Percentiles rank a stretch among this genome's conserved stretches.
These are phyloP conservation scores for Monodelphis domestica DNA, from an alignment of 2,797 vertebrate species.

Conservation along the genomic window DNA sequence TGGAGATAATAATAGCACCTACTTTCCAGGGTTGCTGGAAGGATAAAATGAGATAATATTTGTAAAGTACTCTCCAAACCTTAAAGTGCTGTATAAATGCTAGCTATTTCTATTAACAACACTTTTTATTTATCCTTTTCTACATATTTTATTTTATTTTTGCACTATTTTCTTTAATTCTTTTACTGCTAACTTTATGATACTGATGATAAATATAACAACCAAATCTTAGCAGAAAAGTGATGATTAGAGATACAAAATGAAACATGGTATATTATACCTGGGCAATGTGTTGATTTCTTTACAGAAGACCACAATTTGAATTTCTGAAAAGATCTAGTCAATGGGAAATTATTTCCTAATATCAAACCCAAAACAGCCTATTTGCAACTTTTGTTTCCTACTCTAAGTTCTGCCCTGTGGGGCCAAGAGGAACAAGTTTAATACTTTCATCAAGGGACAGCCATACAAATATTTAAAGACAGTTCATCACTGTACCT, in stretches of 20 bases:
- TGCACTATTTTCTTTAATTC: not conserved
- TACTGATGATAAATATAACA: not conserved
- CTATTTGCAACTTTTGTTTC: not conserved
- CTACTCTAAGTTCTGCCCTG: not conserved
- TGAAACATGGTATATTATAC: not conserved
- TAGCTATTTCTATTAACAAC: not conserved
- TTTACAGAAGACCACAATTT: not conserved
- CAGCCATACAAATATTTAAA: not conserved
- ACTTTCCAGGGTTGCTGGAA: not conserved
- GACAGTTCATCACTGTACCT: not conserved
- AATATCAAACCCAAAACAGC: not conserved
- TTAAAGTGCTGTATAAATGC: not conserved
- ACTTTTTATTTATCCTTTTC: not conserved
- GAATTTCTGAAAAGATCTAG: not conserved
- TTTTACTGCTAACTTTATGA: not conserved
- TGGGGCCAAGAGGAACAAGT: not conserved
- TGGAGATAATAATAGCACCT: not conserved
- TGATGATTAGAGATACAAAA: not conserved
- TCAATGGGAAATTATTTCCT: not conserved
- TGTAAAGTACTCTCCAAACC: too few species aligned
- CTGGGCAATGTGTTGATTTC: not conserved
- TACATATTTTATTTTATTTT: not conserved
- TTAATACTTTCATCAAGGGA: not conserved
- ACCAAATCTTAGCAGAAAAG: not conserved
- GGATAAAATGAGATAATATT: not conserved